These are phyloP conservation scores for Hypothenemus hampei DNA, from an alignment of 1,140 invertebrate genomes.

Conservation along the genomic window DNA sequence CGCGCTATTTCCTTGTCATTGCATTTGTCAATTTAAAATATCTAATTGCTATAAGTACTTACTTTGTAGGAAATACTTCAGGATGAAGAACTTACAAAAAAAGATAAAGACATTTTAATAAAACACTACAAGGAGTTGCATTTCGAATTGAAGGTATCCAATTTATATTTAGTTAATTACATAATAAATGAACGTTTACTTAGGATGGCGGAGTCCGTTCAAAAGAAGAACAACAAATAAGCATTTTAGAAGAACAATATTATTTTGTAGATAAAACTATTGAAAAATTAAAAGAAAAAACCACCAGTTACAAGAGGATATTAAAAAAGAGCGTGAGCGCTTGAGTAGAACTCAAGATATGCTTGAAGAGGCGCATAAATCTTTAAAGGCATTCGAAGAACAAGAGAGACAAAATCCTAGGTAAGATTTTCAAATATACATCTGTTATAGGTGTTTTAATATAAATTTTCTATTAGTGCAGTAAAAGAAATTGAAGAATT, in stretches of 20 bases:
- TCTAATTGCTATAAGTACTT: too few relatives aligned
- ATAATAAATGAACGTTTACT: background rate
- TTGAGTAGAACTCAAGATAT: conserved; percentile 30
- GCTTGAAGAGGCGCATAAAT: conserved; percentile 29
- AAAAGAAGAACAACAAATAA: conserved; percentile 51
- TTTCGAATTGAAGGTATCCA: too few relatives aligned
- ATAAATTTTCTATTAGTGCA: conserved; percentile 44
- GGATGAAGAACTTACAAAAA: too few relatives aligned
- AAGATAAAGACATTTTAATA: too few relatives aligned
- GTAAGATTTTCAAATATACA: conserved; percentile 40
- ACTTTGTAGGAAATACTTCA: too few relatives aligned
- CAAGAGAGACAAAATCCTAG: conserved; percentile 49
- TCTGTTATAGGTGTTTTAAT: background rate
- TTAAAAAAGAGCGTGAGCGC: conserved; percentile 17
- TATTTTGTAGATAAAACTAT: conserved; percentile 47
- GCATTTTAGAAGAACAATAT: conserved; percentile 53
- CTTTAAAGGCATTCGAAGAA: conserved; percentile 46
- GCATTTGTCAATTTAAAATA: too few relatives aligned
- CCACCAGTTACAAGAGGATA: conserved; percentile 42
- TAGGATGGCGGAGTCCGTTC: conserved; percentile 39
- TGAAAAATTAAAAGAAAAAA: conserved; percentile 47
- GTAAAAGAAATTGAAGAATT: conserved; percentile 61
- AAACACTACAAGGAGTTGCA: too few relatives aligned
- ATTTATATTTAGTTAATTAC: background rate
- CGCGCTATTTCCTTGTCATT: too few relatives aligned